Evolutionary conservation across 1,140 invertebrate species (phyloP).

Genomic region (Apis florea): DNA sequence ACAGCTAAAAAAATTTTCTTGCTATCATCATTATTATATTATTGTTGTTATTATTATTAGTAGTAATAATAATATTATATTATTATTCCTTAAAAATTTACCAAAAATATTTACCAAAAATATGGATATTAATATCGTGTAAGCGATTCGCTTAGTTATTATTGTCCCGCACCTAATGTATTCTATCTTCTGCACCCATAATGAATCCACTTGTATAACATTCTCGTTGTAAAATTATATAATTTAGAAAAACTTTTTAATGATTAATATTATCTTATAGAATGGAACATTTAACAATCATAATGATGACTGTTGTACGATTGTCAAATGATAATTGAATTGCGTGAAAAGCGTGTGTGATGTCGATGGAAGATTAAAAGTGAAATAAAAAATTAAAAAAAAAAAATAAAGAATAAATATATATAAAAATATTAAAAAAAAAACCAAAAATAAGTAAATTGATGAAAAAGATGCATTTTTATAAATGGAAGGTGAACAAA

Average conservation of each 20-base stretch:
- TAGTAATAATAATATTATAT: slow-evolving; percentile 11
- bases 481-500: slow-evolving; percentile 1
- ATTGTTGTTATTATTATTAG: slow-evolving; percentile 31
- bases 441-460: neutral
- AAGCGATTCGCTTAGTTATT: slow-evolving; percentile 56
- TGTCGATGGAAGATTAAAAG: neutral
- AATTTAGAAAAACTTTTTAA: neutral
- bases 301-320: neutral
- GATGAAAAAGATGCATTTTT: neutral
- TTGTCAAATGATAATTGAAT: neutral
- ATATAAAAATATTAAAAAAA: neutral
- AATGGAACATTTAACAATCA: neutral
- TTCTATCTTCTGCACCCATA: slow-evolving; percentile 13
- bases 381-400: neutral
- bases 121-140: slow-evolving; percentile 35
- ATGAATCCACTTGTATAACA: slow-evolving; percentile 32
- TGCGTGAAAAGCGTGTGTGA: neutral
- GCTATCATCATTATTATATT: slow-evolving; percentile 35
- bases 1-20: slow-evolving; percentile 49
- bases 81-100: no score
- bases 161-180: slow-evolving; percentile 49
- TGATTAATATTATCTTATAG: neutral
- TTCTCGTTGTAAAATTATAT: neutral
- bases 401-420: neutral
- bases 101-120: no score